Evolutionary conservation across 2,113 vertebrate genomes (phyloP).

Genomic region (Microcebus griseorufus): DNA sequence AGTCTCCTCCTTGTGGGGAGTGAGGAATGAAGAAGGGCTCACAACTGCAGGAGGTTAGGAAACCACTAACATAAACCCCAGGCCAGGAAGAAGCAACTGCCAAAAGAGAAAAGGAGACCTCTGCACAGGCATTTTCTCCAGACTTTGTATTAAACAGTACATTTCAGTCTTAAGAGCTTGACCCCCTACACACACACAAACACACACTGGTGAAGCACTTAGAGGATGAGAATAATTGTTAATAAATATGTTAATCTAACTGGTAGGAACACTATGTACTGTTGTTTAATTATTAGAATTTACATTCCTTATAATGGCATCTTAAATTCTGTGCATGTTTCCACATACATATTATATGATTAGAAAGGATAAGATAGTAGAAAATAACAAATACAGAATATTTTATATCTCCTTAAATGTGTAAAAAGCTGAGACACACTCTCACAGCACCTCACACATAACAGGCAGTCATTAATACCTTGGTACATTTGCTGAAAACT

Average conservation of each 20-base stretch:
- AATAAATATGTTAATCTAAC: slow-evolving; percentile 16
- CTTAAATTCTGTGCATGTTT: neutral
- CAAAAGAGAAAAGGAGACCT: neutral
- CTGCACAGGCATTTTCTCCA: neutral
- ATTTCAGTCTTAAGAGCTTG: neutral
- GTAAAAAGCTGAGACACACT: neutral
- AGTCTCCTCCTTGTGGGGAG: neutral
- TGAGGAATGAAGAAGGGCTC: neutral
- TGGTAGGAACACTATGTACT: neutral
- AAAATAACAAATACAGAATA: neutral
- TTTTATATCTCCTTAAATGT: slow-evolving; percentile 20
- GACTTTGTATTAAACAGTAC: neutral
- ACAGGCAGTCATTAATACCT: neutral
- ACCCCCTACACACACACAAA: neutral
- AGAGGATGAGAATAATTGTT: neutral
- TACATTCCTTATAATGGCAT: neutral
- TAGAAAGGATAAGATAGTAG: neutral
- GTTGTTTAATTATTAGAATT: neutral
- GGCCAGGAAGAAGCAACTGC: neutral
- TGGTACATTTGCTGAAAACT: slow-evolving; percentile 11
- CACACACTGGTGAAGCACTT: neutral
- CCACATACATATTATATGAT: neutral
- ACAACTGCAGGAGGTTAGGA: neutral
- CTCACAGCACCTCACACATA: neutral
- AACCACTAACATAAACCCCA: neutral